Conservation (phyloP, 1,140 invertebrate genomes). For the Triops cancriformis region DNA sequence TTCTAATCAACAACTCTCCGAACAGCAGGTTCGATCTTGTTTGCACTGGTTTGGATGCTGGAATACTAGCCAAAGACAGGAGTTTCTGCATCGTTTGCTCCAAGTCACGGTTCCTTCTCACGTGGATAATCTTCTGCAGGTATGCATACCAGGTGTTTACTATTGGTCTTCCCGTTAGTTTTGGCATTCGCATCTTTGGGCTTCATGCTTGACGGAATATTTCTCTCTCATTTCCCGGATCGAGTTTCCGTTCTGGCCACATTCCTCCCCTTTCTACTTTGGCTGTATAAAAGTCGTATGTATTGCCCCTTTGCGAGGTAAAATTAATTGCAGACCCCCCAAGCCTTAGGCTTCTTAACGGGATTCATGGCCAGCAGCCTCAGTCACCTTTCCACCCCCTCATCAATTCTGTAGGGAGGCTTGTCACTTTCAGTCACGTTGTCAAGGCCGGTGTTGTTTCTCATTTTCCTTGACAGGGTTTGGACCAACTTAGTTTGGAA, state of each 20-base stretch:
- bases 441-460: neutral
- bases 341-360: constrained; percentile 4
- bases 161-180: neutral
- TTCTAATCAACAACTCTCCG: neutral
- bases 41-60: neutral
- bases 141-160: neutral
- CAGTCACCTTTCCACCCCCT: neutral
- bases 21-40: neutral
- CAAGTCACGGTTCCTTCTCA: neutral
- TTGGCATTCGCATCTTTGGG: neutral
- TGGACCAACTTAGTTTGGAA: constrained; percentile 6
- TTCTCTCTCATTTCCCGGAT: neutral
- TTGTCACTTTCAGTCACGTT: neutral
- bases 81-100: neutral
- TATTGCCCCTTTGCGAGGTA: neutral
- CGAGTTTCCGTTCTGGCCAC: neutral
- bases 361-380: neutral
- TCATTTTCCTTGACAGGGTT: neutral
- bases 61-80: neutral
- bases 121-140: constrained; percentile 4
- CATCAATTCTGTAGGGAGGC: neutral
- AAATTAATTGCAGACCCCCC: neutral
- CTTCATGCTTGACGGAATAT: neutral
- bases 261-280: neutral
- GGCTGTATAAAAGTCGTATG: neutral